A percentile compares a stretch with the other conserved stretches of the same genome.
phyloP scores from a whole-genome alignment of 2,113 vertebrate species.

The Egretta garzetta region DNA sequence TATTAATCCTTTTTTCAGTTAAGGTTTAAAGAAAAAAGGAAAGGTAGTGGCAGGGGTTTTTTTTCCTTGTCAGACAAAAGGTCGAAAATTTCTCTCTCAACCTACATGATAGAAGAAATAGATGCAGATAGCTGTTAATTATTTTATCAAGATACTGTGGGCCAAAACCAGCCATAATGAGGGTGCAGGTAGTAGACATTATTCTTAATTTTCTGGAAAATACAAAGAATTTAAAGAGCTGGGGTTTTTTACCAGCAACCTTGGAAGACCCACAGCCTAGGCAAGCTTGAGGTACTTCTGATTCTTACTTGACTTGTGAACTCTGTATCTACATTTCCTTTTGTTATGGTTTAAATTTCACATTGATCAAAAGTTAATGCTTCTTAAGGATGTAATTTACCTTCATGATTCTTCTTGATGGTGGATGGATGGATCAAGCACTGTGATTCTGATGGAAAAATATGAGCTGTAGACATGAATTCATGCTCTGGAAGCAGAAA shows the following conservation, averaged over 20 bases:
- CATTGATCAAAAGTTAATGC: background rate
- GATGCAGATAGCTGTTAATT: background rate
- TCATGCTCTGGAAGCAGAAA: conserved; percentile 30
- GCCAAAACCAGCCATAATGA: background rate
- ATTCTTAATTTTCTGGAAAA: background rate
- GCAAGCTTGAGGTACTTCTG: background rate
- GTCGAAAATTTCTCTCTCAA: background rate
- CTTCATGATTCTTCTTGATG: background rate
- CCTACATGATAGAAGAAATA: background rate
- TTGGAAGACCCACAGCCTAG: background rate
- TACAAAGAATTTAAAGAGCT: background rate
- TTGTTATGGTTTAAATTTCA: conserved; percentile 25
- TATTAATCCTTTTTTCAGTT: background rate
- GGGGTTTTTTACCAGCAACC: background rate
- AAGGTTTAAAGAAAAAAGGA: background rate
- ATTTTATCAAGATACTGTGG: background rate
- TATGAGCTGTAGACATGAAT: background rate
- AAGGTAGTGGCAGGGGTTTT: background rate
- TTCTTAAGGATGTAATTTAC: background rate
- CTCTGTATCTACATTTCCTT: background rate
- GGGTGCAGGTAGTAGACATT: background rate
- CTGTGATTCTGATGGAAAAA: conserved; percentile 50
- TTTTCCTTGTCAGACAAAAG: background rate
- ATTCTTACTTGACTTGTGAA: conserved; percentile 5
- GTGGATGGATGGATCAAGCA: background rate